These are phyloP conservation scores for Danionella cerebrum DNA, from an alignment of 2,113 vertebrate species.

Conservation along the genomic window DNA sequence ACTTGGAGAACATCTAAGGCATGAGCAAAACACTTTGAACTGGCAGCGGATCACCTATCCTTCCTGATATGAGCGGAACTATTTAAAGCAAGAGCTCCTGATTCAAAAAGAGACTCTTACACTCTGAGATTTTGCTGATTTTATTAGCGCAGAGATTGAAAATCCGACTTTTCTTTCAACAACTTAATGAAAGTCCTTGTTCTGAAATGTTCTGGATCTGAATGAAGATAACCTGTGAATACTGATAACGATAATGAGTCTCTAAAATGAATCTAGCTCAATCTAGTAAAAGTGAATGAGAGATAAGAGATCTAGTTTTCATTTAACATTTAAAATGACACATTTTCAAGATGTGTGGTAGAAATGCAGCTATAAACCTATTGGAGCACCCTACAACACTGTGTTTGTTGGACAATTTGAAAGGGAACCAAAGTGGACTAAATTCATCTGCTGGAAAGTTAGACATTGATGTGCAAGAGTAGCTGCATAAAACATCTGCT, in stretches of 20 bases:
- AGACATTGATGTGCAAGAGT: not conserved
- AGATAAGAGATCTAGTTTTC: not conserved
- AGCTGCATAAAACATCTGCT: not conserved
- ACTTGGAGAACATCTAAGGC: constrained; percentile 1
- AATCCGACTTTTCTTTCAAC: not conserved
- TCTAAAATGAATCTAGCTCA: not conserved
- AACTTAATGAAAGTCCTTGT: not conserved
- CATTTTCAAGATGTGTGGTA: too few relatives aligned
- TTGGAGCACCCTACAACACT: too few relatives aligned
- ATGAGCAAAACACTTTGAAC: not conserved
- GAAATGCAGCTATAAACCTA: too few relatives aligned
- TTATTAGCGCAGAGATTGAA: not conserved
- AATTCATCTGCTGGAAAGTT: not conserved
- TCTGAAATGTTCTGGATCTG: not conserved
- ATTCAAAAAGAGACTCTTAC: not conserved
- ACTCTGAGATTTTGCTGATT: not conserved
- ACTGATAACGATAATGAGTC: too few relatives aligned
- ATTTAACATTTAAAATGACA: too few relatives aligned
- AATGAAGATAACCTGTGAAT: too few relatives aligned
- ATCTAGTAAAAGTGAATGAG: not conserved
- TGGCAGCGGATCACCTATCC: constrained; percentile 1
- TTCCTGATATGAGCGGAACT: not conserved
- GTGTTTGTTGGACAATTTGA: too few relatives aligned
- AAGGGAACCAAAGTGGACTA: not conserved
- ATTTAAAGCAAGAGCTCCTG: not conserved